Evolutionary conservation across 1,140 invertebrate species (phyloP).

Genomic region (Nebria ingens): DNA sequence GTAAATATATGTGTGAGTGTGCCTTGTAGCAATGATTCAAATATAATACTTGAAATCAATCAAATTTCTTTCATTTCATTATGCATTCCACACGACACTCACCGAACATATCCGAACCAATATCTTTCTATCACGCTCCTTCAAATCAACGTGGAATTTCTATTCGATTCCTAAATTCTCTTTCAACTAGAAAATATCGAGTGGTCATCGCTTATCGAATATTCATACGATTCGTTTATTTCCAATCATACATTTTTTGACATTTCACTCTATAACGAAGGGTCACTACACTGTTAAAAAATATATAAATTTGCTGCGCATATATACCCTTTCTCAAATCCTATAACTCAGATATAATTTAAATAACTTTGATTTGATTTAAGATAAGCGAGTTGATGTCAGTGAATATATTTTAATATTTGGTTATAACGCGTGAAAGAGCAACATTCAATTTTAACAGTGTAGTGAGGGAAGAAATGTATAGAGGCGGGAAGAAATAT

Average conservation of each 20-base stretch:
- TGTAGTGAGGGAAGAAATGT: background rate
- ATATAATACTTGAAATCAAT: slow-evolving; percentile 5
- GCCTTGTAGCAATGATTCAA: slow-evolving; percentile 8
- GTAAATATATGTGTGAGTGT: slow-evolving; percentile 12
- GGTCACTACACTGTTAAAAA: background rate
- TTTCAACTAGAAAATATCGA: background rate
- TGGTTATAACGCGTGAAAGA: background rate
- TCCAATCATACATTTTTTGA: background rate
- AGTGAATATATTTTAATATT: too few species aligned
- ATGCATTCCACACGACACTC: too few species aligned
- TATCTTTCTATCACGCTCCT: too few species aligned
- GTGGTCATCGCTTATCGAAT: background rate
- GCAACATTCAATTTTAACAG: background rate
- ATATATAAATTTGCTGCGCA: too few species aligned
- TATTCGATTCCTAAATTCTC: background rate
- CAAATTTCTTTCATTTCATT: too few species aligned
- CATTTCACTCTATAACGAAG: background rate
- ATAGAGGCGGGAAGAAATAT: background rate
- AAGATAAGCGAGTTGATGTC: too few species aligned
- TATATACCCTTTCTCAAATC: too few species aligned
- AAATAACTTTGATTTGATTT: too few species aligned
- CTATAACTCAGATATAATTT: too few species aligned
- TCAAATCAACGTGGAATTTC: too few species aligned
- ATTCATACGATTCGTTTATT: background rate
- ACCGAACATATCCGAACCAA: background rate